Evolutionary conservation across 1,140 invertebrate genomes (phyloP), one percentile per base, ranked within the genome.

Genomic region (Heliconius hermathena): DNA sequence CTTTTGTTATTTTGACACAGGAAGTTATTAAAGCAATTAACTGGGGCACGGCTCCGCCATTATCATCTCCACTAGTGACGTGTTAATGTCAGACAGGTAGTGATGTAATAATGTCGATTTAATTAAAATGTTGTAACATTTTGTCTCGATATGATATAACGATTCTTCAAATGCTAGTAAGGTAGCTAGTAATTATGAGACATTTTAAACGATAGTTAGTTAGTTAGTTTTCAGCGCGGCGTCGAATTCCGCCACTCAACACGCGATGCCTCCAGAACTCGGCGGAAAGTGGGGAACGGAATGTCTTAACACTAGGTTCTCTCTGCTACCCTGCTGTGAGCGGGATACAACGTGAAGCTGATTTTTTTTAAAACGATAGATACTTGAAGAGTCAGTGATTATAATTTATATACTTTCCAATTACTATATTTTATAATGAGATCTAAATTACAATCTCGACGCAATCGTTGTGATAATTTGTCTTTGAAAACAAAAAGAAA

Each of bases 1-100:
- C 92, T 93, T 92, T 94, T 94, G 93, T 94, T 94, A 94, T 94
- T 94, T 94, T 93, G 93, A 94, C 92, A 94, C 93, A 94, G 93
- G 93, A 94, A 94, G 91, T 93, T 93, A 93, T 94, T 94, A 94
- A 93, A 94, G 91, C 91, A 94, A 94, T 94, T 94, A 94, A 93
- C 87, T 90, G 87, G 89, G 91, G 91, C 91, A 92, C 89, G 90
- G 91, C 92, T 94, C 86, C 71, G 85, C 93, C 92, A 94, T 94
- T 94, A 94, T 94, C 90, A 92, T 93, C 92, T 93, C 91, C 86
- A 90, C 86, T 87, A 93, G 88, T 94, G 93, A 94, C 92, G 93
- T 93, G 93, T 93, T 94, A 94, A 94, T 94, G 89, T 87, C 85
- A 85, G 83, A 74, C 81, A 33, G 75, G 73, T 93, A 93, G 91